Percentiles rank a stretch among this genome's conserved stretches.
Conservation (phyloP, 2,113 vertebrate genomes). For the Megaceryle torquata region DNA sequence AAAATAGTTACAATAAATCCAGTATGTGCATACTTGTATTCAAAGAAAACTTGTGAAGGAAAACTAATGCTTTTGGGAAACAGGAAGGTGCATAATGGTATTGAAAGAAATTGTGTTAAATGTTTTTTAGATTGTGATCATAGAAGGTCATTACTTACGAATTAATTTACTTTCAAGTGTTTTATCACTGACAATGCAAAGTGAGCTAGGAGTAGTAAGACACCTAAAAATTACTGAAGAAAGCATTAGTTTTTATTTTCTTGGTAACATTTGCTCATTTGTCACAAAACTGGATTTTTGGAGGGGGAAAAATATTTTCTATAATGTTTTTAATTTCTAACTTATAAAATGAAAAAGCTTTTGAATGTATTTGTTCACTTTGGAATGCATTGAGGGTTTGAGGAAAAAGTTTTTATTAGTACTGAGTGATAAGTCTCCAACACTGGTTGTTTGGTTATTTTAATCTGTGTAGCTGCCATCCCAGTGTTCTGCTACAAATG, state of each 20-base stretch:
- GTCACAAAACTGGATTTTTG: neutral
- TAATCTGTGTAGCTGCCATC: slow-evolving; percentile 75
- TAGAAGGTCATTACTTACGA: neutral
- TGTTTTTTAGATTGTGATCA: neutral
- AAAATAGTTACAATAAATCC: neutral
- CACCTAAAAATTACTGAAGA: neutral
- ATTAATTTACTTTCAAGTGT: neutral
- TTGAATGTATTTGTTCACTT: neutral
- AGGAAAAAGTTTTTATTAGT: neutral
- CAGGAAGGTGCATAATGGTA: neutral
- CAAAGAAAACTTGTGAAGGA: neutral
- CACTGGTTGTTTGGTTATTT: neutral
- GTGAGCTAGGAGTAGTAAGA: neutral
- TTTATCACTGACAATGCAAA: neutral
- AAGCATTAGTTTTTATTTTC: neutral
- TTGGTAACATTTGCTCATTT: neutral
- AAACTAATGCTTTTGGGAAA: neutral
- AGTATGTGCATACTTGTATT: neutral
- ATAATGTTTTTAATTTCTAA: neutral
- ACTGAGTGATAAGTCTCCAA: neutral
- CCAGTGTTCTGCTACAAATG: slow-evolving; percentile 68
- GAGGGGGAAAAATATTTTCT: neutral
- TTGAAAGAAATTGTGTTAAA: neutral
- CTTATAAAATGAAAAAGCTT: neutral
- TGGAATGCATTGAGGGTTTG: neutral